These are phyloP conservation scores for Hestina assimilis DNA, from an alignment of 1,140 invertebrate species.

Conservation along the genomic window DNA sequence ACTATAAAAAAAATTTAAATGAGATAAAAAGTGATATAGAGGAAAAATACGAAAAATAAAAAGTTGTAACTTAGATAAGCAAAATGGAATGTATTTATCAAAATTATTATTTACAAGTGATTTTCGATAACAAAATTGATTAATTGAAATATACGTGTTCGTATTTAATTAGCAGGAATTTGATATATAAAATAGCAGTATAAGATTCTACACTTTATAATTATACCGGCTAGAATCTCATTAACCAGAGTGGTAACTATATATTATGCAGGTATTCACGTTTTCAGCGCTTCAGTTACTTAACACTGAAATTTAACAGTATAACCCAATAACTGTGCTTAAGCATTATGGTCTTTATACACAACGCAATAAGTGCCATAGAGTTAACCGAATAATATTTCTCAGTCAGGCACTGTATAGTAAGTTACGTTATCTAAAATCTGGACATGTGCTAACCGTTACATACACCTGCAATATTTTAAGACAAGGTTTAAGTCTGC, in stretches of 20 bases:
- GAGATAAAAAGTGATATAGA: no score
- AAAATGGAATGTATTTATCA: no score
- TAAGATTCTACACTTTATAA: neutral
- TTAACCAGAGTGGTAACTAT: neutral
- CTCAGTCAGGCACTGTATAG: neutral
- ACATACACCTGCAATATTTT: slow-evolving; percentile 3
- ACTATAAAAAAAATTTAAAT: no score
- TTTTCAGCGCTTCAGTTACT: neutral
- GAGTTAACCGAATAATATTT: neutral
- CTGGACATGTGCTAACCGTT: slow-evolving; percentile 1
- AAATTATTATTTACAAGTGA: no score
- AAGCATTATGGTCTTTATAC: neutral
- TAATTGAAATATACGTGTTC: no score
- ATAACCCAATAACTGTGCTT: neutral
- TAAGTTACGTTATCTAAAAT: slow-evolving; percentile 1
- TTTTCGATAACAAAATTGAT: no score
- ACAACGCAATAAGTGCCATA: neutral
- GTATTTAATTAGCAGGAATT: no score
- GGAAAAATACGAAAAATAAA: no score
- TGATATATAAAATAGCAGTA: neutral
- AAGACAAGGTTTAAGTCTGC: neutral
- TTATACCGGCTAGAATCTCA: neutral
- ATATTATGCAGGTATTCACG: neutral
- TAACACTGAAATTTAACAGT: neutral
- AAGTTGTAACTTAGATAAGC: no score